Base-by-base conservation (phyloP, 2,888 invertebrate species). In the Labia minor region DNA sequence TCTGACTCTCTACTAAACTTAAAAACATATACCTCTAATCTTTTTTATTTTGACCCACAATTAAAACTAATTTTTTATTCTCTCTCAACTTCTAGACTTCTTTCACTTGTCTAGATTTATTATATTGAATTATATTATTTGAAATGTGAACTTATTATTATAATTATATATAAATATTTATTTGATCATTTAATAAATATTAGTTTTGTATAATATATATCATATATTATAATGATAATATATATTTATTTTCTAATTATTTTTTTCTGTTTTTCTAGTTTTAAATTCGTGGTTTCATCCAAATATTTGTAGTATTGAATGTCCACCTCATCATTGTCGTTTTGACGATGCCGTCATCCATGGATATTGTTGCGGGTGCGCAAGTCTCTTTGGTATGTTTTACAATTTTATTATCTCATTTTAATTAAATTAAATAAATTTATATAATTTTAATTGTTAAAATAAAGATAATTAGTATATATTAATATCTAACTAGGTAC, bases 341-440 rank as follows among this genome's bases (percentile, higher is more conserved):
- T 83, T 84, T 67, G 84, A 85, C 73, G 82, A 81, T 62, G 82
- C 83, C 0, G 78, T 86, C 65, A 80, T 85, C 69, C 82, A 82
- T 68, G 86, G 86, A 0, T 85, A 82, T 73, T 86, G 86, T 75
- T 86, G 86, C 71, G 85, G 85, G 0, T 86, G 86, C 72, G 83
- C 85, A 10, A 78, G 81, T 70, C 72, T 77, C 65, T 76, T 79
- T 70, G 85, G 85, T 85, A 79, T 73, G 71, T 67, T 18, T 8
- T n/a, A n/a, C 11, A 11, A 65, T 8, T 33, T 8, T 33, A 33
- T 33, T 33, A 33, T 33, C 6, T 33, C 33, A 33, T 33, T n/a
- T n/a, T n/a, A n/a, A 10, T 68, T 68, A 66, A 19, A 14, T 18
- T 1, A 21, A 10, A 49, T 63, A 61, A 66, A n/a, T n/a, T 63